Base-by-base conservation (phyloP, 1,140 invertebrate genomes). In the Patella vulgata region DNA sequence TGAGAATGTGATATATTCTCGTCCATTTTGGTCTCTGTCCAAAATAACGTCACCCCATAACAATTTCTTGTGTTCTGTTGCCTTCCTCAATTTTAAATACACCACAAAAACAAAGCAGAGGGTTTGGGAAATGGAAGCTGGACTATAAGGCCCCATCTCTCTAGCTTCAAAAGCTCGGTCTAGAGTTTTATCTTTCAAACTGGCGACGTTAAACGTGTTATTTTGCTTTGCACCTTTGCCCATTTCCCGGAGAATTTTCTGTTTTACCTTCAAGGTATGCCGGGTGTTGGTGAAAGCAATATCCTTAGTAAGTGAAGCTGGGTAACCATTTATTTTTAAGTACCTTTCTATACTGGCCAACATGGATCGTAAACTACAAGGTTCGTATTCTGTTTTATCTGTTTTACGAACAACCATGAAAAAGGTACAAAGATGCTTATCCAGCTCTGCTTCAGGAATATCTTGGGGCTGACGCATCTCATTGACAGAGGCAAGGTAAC, bases 21-120 rank as follows among this genome's bases (percentile, higher is more conserved):
- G 59, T 21, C 73, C 70, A 48, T 66, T 71, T 31, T 69, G 43
- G 59, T 74, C 68, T 27, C 68, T 60, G 31, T 66, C 63, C 1
- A 80, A 59, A n/a, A 64, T 58, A n/a, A 80, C 75, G 46, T 80
- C 78, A 39, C 78, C 78, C 78, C 78, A 80, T 9, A 78, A 44
- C 12, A 80, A 54, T 55, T 80, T 78, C 62, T 80, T 80, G 55
- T 80, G 76, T 46, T 80, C 78, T 21, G 74, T 73, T 19, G 78
- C 77, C 68, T 80, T 80, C 23, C 74, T 55, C 3, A 80, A 56
- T 46, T 71, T 71, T 27, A 80, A 69, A 50, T 78, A 70, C 46
- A 80, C 75, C 17, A 77, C 74, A 46, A 80, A 77, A 3, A 71
- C 66, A 63, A 80, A 78, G 47, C 76, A 78, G 23, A 80, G 59